Base-by-base conservation (phyloP, 2,797 vertebrate species). In the Myotis myotis region DNA sequence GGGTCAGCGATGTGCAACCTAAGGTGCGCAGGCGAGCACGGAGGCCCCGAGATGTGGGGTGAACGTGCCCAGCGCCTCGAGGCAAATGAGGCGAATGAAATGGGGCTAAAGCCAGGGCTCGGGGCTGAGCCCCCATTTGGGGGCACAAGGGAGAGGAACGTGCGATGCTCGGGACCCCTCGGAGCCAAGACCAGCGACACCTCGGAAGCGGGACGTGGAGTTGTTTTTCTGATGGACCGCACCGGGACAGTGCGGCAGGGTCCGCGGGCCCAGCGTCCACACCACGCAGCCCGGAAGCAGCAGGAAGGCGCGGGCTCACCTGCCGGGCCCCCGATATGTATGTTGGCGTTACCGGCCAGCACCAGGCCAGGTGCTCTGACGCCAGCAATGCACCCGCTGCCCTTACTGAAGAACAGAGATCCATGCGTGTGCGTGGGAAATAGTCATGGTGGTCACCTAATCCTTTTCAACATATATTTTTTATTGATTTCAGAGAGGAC, bases 381-480 rank as follows among this genome's bases (percentile, higher is more conserved):
- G 25, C 51, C 83, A n/a, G 70, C 79, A 7, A 51, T 1, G n/a
- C 4, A 4, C 17, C 0, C 6, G 53, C 4, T 7, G 72, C 30
- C 25, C 25, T 16, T 3, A 10, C 0, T 15, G 44, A 49, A 57
- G 78, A 23, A 55, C 19, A 20, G 41, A 25, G 55, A 72, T 0
- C 28, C 19, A 1, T 0, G 8, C 3, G 0, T 3, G 15, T 0
- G 36, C 3, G 0, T 3, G 15, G 0, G 36, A 72, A 12, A 53
- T 3, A 3, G 4, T 23, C 30, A 4, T 0, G 3, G 30, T 4
- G 0, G 9, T 6, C 0, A 6, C 0, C 5, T 2, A 8, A 3
- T 1, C 25, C 25, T 60, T 60, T 28, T 12, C 28, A 13, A 60
- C 28, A 60, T 28, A 2, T 28, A 28, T 28, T 28, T 60, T 62